Conservation (phyloP, 1,140 invertebrate genomes). For the Geopemphigus sp. region DNA sequence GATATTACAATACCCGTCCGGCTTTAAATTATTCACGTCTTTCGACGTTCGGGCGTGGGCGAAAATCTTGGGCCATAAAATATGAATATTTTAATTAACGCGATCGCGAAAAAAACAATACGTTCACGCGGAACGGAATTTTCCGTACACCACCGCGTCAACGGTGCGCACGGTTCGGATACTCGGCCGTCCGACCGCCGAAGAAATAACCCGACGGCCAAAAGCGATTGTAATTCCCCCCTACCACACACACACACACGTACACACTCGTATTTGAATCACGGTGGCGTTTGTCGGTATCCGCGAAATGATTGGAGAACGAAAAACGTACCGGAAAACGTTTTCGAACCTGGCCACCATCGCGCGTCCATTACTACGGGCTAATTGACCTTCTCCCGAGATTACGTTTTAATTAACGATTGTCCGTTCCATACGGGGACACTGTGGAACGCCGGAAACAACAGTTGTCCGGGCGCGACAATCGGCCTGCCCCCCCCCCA, state of each 20-base stretch:
- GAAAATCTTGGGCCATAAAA: neutral
- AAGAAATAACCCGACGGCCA: neutral
- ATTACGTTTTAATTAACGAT: conserved; percentile 44
- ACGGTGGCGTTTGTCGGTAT: too few species aligned
- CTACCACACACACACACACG: too few species aligned
- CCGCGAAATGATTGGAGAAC: too few species aligned
- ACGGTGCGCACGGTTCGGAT: too few species aligned
- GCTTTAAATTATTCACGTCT: neutral
- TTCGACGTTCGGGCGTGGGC: neutral
- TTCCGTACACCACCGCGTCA: too few species aligned
- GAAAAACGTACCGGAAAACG: too few species aligned
- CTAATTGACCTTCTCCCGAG: conserved; percentile 47
- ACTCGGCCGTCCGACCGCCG: too few species aligned
- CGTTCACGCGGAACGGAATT: too few species aligned
- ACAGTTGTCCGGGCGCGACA: neutral
- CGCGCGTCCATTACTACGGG: neutral
- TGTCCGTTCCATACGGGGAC: conserved; percentile 9
- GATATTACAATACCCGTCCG: neutral
- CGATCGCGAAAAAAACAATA: neutral
- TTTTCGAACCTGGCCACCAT: neutral
- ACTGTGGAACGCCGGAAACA: neutral
- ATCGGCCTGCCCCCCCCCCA: neutral
- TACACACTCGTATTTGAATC: too few species aligned
- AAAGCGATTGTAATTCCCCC: too few species aligned
- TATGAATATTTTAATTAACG: neutral